phyloP scores from a whole-genome alignment of 2,797 vertebrate genomes.

The Vireo griseus region DNA sequence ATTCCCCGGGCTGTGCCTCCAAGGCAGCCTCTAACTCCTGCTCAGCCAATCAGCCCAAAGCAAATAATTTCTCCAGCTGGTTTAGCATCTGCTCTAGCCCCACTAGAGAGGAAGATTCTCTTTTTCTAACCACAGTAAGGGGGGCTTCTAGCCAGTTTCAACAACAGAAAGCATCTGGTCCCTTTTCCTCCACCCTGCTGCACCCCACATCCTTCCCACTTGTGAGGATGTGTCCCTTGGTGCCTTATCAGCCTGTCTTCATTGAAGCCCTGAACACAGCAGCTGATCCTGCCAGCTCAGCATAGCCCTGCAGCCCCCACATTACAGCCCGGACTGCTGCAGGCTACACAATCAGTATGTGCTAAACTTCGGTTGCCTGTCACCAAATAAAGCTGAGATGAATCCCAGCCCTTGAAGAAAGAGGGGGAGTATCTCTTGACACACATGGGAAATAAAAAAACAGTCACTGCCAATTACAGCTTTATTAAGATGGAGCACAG shows the following conservation, averaged over 20 bases:
- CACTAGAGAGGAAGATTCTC: not conserved
- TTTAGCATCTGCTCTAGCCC: not conserved
- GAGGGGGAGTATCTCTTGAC: not conserved
- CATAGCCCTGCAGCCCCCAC: not conserved
- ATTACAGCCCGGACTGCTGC: not conserved
- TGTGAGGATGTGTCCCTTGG: fast-evolving
- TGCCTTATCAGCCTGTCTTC: not conserved
- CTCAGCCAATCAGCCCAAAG: not conserved
- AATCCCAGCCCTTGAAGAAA: not conserved
- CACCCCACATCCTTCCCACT: not conserved
- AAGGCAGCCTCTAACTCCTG: not conserved
- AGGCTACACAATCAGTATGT: not conserved
- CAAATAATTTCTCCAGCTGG: not conserved
- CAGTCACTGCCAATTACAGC: not conserved
- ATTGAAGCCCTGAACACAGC: not conserved
- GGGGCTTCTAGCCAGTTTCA: not conserved
- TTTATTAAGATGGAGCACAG: not conserved
- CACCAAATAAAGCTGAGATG: not conserved
- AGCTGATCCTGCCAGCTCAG: not conserved
- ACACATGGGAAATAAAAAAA: not conserved
- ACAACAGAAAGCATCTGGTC: not conserved
- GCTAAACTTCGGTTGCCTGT: not conserved
- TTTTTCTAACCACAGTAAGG: not conserved
- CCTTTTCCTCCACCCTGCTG: not conserved
- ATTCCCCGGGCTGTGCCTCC: not conserved